Evolutionary conservation across 1,140 invertebrate species (phyloP), one percentile per base, ranked within the genome.

Genomic region (Mylabris phalerata): DNA sequence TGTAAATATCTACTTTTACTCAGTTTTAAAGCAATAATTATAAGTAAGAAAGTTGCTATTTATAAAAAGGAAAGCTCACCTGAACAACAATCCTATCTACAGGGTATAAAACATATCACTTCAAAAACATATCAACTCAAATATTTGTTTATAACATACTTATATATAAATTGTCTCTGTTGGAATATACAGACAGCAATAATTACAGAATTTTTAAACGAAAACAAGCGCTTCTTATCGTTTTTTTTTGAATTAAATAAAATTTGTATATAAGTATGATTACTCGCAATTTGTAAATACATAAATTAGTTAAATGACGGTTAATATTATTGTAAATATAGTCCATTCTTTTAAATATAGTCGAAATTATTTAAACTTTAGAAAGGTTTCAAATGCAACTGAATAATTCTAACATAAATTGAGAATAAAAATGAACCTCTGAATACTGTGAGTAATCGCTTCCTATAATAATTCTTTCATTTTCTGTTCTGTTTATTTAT

Each of bases 1-100:
- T 32, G 4, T 32, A 7, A 5, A 32, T 32, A 32, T 32, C 19
- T 19, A 19, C 1, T 19, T 19, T 19, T 19, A 19, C 19, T 19
- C 19, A 59, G 41, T 51, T 45, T 50, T 51, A 40, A 60, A 63
- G 61, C 61, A 63, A 63, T 63, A 60, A 60, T 56, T 38, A 11
- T 41, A 32, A 55, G 46, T 26, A 48, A 39, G 38, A 10, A 59
- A 13, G 40, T 32, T 11, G 9, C 26, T 32, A 32, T 7, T 32
- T 32, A 32, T 32, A 32, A 4, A 32, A 19, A 19, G 19, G 19
- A 19, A 32, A 46, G 40, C 55, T 50, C 55, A 50, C 52, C n/a
- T n/a, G 52, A 49, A 47, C 26, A 32, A 24, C 24, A 54, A 59
- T 48, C 51, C 42, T 55, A 44, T 9, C 50, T 48, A 60, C 59